Conservation (phyloP, 2,797 vertebrate species). For the Kryptopterus vitreolus region DNA sequence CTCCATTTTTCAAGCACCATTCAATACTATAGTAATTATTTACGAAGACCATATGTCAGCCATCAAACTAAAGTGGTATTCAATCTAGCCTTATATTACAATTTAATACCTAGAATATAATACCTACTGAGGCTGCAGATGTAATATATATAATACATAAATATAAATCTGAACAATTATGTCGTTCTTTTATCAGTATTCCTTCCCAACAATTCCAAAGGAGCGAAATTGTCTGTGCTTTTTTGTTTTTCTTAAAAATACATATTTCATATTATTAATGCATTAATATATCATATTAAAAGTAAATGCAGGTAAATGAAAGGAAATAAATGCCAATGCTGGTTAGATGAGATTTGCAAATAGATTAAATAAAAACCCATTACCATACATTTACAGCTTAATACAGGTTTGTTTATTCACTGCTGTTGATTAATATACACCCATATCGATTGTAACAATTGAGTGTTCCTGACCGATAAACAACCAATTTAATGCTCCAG, state of each 20-base stretch:
- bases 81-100: neutral
- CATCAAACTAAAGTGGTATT: neutral
- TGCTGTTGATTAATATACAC: neutral
- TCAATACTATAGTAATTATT: neutral
- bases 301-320: neutral
- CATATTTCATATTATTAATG: no score
- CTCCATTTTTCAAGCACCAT: neutral
- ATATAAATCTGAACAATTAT: neutral
- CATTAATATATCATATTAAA: no score
- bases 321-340: neutral
- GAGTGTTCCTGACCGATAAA: slow-evolving; percentile 19
- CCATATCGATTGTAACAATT: neutral
- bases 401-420: neutral
- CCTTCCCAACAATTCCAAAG: neutral
- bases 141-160: neutral
- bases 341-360: neutral
- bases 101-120: neutral
- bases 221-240: neutral
- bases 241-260: no score
- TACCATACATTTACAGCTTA: neutral
- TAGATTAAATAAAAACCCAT: neutral
- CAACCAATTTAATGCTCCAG: slow-evolving; percentile 51
- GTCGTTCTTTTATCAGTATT: neutral
- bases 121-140: neutral
- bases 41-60: neutral